Evolutionary conservation across 1,140 invertebrate species (phyloP).

Genomic region (Trichonephila clavipes): DNA sequence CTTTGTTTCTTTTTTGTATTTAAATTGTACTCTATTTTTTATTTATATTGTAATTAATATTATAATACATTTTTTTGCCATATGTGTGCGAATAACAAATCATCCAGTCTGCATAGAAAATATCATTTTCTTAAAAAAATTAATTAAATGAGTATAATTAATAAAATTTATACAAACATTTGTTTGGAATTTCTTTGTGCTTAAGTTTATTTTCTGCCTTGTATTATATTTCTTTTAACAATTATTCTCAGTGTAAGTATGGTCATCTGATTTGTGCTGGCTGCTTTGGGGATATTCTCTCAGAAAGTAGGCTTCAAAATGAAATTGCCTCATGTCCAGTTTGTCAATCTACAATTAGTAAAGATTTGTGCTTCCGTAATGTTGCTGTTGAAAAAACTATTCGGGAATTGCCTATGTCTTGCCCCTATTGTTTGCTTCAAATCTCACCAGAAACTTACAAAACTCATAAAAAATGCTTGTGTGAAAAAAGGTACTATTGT

Average conservation of each 20-base stretch:
- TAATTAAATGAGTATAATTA: too few species aligned
- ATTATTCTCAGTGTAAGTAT: constrained; percentile 91
- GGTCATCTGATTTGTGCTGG: constrained; percentile 98
- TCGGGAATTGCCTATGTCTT: constrained; percentile 93
- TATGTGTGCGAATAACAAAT: too few species aligned
- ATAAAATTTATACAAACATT: too few species aligned
- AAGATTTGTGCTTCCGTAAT: constrained; percentile 83
- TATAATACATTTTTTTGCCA: too few species aligned
- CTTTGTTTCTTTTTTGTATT: too few species aligned
- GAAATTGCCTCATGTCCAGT: constrained; percentile 96
- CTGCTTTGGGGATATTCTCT: constrained; percentile 96
- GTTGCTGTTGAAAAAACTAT: constrained; percentile 97
- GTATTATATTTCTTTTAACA: not conserved
- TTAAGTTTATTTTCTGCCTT: too few species aligned
- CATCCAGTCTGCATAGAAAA: too few species aligned
- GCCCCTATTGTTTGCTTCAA: constrained; percentile 92
- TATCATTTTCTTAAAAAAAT: too few species aligned
- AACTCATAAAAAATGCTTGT: constrained; percentile 91
- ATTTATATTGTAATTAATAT: too few species aligned
- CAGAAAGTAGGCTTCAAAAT: constrained; percentile 94
- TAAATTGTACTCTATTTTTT: too few species aligned
- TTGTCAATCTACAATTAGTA: constrained; percentile 95
- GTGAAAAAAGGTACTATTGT: constrained; percentile 87
- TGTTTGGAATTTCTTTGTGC: too few species aligned
- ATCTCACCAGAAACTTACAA: constrained; percentile 92